Percentiles rank a stretch among this genome's conserved stretches.
phyloP scores from a whole-genome alignment of 1,140 invertebrate species.

The Drosophila bifasciata region DNA sequence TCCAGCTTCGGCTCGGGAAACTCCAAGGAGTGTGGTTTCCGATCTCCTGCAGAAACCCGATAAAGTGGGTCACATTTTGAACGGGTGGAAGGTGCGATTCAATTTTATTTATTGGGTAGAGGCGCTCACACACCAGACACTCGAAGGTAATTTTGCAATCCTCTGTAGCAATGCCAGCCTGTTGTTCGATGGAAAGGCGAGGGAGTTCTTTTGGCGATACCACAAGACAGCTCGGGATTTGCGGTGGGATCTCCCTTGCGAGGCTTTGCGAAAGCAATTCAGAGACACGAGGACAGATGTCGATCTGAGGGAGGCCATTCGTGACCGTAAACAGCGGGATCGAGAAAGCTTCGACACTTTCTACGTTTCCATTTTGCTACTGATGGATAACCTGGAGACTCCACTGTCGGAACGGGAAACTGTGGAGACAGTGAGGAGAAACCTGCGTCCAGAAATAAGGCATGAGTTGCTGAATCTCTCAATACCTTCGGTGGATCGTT shows the following conservation, averaged over 20 bases:
- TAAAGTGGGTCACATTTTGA: too few species aligned
- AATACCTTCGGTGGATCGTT: neutral
- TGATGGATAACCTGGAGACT: neutral
- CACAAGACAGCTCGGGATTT: neutral
- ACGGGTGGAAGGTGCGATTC: too few species aligned
- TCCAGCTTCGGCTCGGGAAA: too few species aligned
- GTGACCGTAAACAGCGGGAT: neutral
- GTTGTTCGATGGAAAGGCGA: neutral
- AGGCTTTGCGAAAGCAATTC: neutral
- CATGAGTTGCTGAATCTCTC: neutral
- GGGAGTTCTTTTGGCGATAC: conserved; percentile 1
- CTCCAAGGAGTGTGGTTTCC: too few species aligned
- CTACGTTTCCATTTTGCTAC: too few species aligned
- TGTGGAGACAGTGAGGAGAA: neutral
- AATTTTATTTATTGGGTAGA: too few species aligned
- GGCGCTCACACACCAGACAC: too few species aligned
- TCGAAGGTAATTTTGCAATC: too few species aligned
- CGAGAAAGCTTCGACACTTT: neutral
- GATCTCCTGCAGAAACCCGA: too few species aligned
- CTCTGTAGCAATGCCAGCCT: conserved; percentile 4
- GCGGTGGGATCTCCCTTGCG: neutral
- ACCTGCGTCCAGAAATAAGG: conserved; percentile 4
- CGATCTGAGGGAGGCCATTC: neutral
- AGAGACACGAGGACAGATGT: neutral
- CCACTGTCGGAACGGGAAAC: neutral